Evolutionary conservation across 2,797 vertebrate species (phyloP), one percentile per base, ranked within the genome.

Genomic region (Heterohyrax brucei): DNA sequence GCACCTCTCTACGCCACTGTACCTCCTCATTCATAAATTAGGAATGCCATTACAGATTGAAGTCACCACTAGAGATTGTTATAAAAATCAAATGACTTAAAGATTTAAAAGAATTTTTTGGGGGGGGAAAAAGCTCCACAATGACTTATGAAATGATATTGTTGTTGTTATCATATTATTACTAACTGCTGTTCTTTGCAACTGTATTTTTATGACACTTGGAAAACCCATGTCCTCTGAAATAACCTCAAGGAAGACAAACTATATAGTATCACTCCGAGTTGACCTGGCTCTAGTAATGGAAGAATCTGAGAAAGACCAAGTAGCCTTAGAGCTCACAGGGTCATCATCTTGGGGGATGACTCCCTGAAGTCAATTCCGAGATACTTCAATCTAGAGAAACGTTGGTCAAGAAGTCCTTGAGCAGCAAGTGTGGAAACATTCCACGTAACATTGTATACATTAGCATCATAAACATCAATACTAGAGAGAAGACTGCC

Each of bases 391-490:
- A 50, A 5, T 93, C 44, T 53, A n/a, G 56, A 94, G 6, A 53
- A 7, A 92, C 22, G 18, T 72, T 89, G 48, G 83, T 91, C 39
- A 94, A 89, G 18, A 95, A 87, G 46, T 66, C 59, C 2, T 68
- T 93, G 50, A 85, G 48, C 53, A 68, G 16, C 46, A 64, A 16
- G 22, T 77, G 44, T 94, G 21, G n/a, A 92, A 94, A 77, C 10
- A 21, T 2, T 24, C 10, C 44, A 75, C 4, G 64, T 7, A 7
- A 80, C 16, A 76, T 10, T 70, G 44, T 76, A 77, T 44, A 53
- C 19, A 70, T 84, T 24, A 78, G 10, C n/a, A 50, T 18, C 44
- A 2, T 50, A 26, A 66, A 4, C 22, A 89, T 56, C 19, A 48
- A 56, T 61, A 59, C 26, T 61, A 64, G 84, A 64, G 9, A 89